A percentile compares a stretch with the other conserved stretches of the same genome.
These are phyloP conservation scores for Macropis europaea DNA, from an alignment of 2,888 invertebrate genomes.

Conservation along the genomic window DNA sequence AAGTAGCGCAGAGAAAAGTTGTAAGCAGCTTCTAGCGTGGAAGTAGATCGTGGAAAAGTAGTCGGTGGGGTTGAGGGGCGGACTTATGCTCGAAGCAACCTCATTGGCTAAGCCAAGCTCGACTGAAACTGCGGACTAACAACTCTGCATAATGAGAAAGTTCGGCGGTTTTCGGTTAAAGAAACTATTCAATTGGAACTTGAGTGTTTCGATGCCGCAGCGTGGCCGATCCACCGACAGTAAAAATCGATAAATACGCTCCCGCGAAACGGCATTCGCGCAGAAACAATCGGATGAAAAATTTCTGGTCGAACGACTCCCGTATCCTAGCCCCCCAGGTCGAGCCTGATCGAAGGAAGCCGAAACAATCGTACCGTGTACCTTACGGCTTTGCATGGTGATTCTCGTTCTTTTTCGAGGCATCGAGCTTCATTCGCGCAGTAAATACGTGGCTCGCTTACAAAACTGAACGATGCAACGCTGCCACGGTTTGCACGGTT, in stretches of 20 bases:
- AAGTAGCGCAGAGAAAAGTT: constrained; percentile 65
- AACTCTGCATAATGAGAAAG: constrained; percentile 68
- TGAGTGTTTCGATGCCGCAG: constrained; percentile 45
- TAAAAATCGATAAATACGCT: constrained; percentile 12
- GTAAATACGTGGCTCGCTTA: neutral
- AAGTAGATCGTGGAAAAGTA: constrained; percentile 49
- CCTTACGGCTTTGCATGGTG: neutral
- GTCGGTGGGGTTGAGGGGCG: constrained; percentile 12
- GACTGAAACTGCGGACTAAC: constrained; percentile 63
- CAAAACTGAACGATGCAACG: constrained; percentile 19
- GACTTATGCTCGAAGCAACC: constrained; percentile 42
- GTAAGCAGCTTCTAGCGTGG: constrained; percentile 62
- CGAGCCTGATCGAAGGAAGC: constrained; percentile 4
- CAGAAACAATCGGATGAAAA: neutral
- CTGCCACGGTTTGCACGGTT: constrained; percentile 16
- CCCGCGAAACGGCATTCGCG: constrained; percentile 1
- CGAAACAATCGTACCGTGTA: neutral
- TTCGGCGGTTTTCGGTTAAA: constrained; percentile 63
- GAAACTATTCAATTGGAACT: constrained; percentile 65
- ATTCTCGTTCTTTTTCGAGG: neutral
- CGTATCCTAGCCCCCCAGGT: neutral
- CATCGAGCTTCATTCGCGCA: neutral
- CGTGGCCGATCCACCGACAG: neutral
- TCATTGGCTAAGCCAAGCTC: constrained; percentile 64
- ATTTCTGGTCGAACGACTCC: neutral